Conservation (phyloP, 2,113 vertebrate genomes). For the Dasyprocta punctata region DNA sequence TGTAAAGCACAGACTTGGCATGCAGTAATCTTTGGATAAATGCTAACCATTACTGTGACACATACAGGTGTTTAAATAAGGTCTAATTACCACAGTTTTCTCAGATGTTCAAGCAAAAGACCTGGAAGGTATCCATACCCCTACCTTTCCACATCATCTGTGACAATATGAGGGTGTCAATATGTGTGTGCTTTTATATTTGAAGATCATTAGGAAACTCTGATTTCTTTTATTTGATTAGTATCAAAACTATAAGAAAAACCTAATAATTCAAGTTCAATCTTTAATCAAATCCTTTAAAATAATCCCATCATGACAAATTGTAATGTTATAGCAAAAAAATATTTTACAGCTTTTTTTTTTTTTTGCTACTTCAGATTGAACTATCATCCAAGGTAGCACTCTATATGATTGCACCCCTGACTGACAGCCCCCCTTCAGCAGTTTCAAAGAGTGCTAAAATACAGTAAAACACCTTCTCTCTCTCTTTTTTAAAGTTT, state of each 20-base stretch:
- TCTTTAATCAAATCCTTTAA: slow-evolving; percentile 20
- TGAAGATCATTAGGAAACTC: slow-evolving; percentile 19
- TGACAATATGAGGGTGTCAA: neutral
- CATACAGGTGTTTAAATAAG: neutral
- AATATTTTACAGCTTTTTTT: neutral
- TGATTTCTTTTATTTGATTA: slow-evolving; percentile 37
- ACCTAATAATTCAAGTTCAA: slow-evolving; percentile 1
- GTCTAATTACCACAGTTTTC: neutral
- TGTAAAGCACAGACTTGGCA: neutral
- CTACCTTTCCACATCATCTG: neutral
- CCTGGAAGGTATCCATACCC: neutral
- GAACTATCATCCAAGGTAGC: slow-evolving; percentile 69
- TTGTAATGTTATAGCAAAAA: neutral
- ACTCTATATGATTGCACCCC: slow-evolving; percentile 93
- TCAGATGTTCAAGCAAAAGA: neutral
- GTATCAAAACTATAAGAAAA: slow-evolving; percentile 23
- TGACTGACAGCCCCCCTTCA: slow-evolving; percentile 83
- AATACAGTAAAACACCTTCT: slow-evolving; percentile 82
- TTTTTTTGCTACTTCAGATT: neutral
- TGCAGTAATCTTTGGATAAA: neutral
- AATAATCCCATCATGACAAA: slow-evolving; percentile 35
- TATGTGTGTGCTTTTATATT: neutral
- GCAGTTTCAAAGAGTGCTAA: slow-evolving; percentile 87
- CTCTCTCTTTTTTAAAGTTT: slow-evolving; percentile 70
- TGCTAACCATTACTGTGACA: neutral